phyloP scores from a whole-genome alignment of 1,140 invertebrate genomes.

The Bombyx mandarina region DNA sequence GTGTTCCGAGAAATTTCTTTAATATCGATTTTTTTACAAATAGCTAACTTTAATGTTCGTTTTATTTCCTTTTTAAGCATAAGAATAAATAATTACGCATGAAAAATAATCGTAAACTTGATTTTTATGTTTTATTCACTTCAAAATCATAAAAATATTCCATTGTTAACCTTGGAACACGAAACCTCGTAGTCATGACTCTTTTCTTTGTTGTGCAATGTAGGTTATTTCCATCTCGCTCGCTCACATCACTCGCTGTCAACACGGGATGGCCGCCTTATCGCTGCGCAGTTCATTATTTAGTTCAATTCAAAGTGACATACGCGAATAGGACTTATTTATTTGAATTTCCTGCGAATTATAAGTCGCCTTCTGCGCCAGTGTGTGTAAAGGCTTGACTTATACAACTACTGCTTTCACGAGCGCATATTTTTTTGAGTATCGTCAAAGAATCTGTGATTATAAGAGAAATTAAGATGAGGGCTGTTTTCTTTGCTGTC shows the following conservation, averaged over 20 bases:
- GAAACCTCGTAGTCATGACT: constrained; percentile 38
- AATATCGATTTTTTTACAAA: constrained; percentile 18
- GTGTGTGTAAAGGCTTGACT: constrained; percentile 86
- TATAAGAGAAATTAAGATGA: constrained; percentile 64
- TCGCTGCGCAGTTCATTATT: constrained; percentile 59
- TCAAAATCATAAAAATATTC: constrained; percentile 46
- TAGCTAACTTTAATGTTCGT: constrained; percentile 6
- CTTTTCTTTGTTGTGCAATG: constrained; percentile 22
- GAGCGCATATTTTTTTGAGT: not conserved
- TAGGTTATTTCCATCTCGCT: constrained; percentile 34
- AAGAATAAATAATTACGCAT: constrained; percentile 5
- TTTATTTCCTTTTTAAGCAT: constrained; percentile 13
- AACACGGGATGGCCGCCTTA: constrained; percentile 55
- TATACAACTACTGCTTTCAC: constrained; percentile 30
- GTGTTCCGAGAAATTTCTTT: constrained; percentile 45
- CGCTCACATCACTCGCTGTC: constrained; percentile 39
- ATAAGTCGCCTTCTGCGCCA: constrained; percentile 86
- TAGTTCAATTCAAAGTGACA: constrained; percentile 41
- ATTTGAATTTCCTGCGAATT: constrained; percentile 34
- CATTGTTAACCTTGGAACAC: constrained; percentile 45
- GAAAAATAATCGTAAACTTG: constrained; percentile 7
- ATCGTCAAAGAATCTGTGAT: constrained; percentile 66
- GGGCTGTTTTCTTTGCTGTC: constrained; percentile 51
- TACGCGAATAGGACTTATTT: constrained; percentile 35
- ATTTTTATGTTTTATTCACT: constrained; percentile 17